Evolutionary conservation across 2,797 vertebrate species (phyloP).

Genomic region (Sebastes trivittatus): DNA sequence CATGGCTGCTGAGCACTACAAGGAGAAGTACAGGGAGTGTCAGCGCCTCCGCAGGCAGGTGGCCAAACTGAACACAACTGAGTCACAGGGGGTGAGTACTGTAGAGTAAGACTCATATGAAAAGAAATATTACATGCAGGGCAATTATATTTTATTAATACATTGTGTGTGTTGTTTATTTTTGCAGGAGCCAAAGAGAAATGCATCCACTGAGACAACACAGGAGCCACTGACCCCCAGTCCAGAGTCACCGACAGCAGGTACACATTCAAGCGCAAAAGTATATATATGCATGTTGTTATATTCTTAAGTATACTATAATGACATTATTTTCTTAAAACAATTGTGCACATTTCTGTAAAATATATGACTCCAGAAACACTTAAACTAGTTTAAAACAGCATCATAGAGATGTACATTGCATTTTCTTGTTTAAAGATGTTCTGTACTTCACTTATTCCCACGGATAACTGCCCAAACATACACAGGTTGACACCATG

Average conservation of each 20-base stretch:
- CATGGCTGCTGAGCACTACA: conserved; percentile 99
- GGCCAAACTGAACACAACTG: conserved; percentile 85
- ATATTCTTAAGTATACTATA: neutral
- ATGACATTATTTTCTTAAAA: neutral
- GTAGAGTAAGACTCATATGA: neutral
- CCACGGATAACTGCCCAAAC: neutral
- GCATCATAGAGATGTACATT: neutral
- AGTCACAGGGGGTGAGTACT: conserved; percentile 80
- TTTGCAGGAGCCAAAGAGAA: conserved; percentile 81
- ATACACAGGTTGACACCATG: no score
- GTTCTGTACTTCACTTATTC: neutral
- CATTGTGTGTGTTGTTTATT: neutral
- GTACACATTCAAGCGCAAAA: conserved; percentile 44
- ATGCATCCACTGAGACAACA: conserved; percentile 81
- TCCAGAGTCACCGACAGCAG: conserved; percentile 81
- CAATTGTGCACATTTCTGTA: neutral
- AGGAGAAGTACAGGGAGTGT: conserved; percentile 98
- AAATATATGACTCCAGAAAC: neutral
- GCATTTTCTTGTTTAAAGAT: neutral
- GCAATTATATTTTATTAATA: neutral
- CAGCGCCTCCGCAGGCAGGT: conserved; percentile 96
- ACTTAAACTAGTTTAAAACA: neutral
- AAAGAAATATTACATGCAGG: neutral
- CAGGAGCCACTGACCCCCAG: conserved; percentile 80
- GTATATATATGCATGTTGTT: neutral